Conservation (phyloP, 2,797 vertebrate genomes). For the Oreonectes daqikongensis region DNA sequence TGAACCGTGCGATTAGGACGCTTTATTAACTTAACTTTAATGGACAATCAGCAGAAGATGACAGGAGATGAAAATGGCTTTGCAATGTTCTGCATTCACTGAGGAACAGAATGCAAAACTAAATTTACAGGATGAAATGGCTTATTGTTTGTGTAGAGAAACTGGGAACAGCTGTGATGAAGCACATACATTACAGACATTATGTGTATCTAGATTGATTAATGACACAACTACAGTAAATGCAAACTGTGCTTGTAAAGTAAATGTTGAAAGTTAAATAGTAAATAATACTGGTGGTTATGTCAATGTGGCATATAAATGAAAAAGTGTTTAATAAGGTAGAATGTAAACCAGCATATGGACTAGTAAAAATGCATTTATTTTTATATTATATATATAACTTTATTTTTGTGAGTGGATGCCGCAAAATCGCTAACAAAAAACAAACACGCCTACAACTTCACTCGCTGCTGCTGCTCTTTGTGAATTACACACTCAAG, state of each 20-base stretch:
- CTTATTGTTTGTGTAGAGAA: constrained; percentile 3
- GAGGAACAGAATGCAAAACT: constrained; percentile 11
- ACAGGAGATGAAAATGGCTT: constrained; percentile 58
- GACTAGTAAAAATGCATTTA: neutral
- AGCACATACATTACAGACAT: neutral
- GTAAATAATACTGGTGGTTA: neutral
- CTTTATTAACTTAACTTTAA: constrained; percentile 72
- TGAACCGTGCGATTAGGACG: constrained; percentile 69
- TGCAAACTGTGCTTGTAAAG: neutral
- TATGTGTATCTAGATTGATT: neutral
- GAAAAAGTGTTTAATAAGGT: neutral
- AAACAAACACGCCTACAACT: too few relatives aligned
- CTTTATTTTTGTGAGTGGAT: too few relatives aligned
- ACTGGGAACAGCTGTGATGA: neutral
- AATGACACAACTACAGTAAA: neutral
- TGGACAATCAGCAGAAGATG: constrained; percentile 69
- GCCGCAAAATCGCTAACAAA: too few relatives aligned
- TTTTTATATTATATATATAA: too few relatives aligned
- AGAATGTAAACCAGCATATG: neutral
- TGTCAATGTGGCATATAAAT: neutral
- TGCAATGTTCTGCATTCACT: constrained; percentile 44
- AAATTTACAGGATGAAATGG: neutral
- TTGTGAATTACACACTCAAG: too few relatives aligned
- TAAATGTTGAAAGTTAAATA: neutral
- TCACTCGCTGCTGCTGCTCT: too few relatives aligned